Conservation (phyloP, 2,797 vertebrate species). For the Valencia hispanica region DNA sequence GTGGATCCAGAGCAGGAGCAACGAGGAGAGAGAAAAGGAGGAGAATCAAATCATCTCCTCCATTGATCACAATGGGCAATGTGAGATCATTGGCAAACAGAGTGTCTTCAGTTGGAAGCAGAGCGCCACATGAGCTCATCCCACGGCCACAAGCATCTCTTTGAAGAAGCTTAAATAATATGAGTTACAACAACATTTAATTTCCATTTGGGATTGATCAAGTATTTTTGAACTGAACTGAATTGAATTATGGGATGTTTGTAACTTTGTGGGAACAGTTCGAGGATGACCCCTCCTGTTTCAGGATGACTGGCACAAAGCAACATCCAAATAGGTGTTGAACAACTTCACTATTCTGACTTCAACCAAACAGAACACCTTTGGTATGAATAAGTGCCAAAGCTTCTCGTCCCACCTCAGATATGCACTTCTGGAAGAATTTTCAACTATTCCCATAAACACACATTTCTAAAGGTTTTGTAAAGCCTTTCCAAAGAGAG, state of each 20-base stretch:
- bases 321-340: not conserved
- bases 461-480: not conserved
- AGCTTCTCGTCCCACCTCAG: not conserved
- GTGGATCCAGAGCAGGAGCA: too few species aligned
- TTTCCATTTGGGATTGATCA: too few species aligned
- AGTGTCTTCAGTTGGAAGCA: too few species aligned
- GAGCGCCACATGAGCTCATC: too few species aligned
- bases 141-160: too few species aligned
- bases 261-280: not conserved
- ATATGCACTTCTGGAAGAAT: not conserved
- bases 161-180: too few species aligned
- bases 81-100: too few species aligned
- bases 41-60: too few species aligned
- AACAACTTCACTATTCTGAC: not conserved
- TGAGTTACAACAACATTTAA: too few species aligned
- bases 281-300: not conserved
- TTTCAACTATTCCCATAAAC: not conserved
- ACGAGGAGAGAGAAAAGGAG: too few species aligned
- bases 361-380: not conserved
- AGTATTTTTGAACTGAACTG: too few species aligned
- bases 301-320: not conserved
- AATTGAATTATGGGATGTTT: not conserved
- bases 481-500: not conserved
- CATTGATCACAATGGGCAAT: too few species aligned
- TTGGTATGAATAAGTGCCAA: not conserved